Evolutionary conservation across 2,113 vertebrate genomes (phyloP), one percentile per base, ranked within the genome.

Genomic region (Pomatostomus ruficeps): DNA sequence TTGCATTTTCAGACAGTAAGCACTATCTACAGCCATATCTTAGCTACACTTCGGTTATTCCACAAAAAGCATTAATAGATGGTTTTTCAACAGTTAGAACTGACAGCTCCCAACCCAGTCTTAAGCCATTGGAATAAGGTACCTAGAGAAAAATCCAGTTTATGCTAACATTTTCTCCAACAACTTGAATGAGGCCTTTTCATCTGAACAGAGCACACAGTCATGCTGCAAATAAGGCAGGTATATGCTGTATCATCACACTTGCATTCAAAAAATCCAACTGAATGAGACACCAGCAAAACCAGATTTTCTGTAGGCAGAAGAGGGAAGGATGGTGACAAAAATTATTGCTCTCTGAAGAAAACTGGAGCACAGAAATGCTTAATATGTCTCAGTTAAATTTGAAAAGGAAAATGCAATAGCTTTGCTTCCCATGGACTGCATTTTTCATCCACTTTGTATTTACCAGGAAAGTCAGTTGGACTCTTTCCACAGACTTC

Each of bases 301-400:
- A 61, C 1, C 88, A 96, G 78, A 93, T 80, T 94, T 88, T 93
- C 75, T 88, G 94, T 91, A 90, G 93, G 94, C 85, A 91, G 93
- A 58, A 79, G 38, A 57, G 11, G 54, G n/a, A 52, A 79, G 45
- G 23, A 91, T 8, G 31, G 68, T 42, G 85, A 77, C n/a, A 91
- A 31, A 93, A 74, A 4, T 59, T 88, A 74, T 6, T 40, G 71
- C 36, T 83, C 38, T 74, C 75, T 80, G 63, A 76, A 71, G 46
- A 75, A 89, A 95, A 95, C 1, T 88, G 49, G 91, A 96, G 36
- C 86, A 92, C 19, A 72, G 62, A 96, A 85, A 85, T 45, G 67
- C 63, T 93, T 91, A 55, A 85, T 83, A 66, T 57, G 72, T 35
- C 73, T 81, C 72, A 83, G 63, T 59, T 88, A 80, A 77, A 85